phyloP scores from a whole-genome alignment of 2,797 vertebrate genomes.

The Lepidocolaptes lacrymiger region DNA sequence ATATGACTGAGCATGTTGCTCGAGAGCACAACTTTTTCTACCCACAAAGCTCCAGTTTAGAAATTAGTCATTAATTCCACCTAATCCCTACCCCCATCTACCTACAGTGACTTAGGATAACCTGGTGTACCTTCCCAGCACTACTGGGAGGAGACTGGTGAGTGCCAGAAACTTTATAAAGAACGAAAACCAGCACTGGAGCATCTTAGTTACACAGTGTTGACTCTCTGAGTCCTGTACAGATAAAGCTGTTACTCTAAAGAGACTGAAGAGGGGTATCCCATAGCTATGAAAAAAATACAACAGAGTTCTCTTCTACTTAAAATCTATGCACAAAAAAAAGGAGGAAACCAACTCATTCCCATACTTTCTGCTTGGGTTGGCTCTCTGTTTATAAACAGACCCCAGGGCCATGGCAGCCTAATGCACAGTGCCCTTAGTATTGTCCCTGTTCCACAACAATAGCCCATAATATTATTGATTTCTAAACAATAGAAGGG shows the following conservation, averaged over 20 bases:
- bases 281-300: not conserved
- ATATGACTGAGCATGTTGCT: fast-evolving
- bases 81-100: not conserved
- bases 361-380: not conserved
- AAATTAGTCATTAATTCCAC: not conserved
- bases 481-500: not conserved
- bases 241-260: not conserved
- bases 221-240: not conserved
- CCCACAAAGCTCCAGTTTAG: not conserved
- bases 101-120: too few relatives aligned
- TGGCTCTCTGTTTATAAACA: not conserved
- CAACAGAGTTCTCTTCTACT: not conserved
- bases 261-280: not conserved
- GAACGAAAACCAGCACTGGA: not conserved
- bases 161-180: not conserved
- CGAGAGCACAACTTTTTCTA: not conserved
- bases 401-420: fast-evolving
- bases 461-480: not conserved
- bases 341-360: not conserved
- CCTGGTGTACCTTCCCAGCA: too few relatives aligned
- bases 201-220: not conserved
- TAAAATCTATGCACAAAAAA: not conserved
- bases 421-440: not conserved
- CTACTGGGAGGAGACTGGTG: not conserved
- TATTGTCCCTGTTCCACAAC: not conserved